Conservation (phyloP, 2,888 invertebrate species). For the Apamea crenata region DNA sequence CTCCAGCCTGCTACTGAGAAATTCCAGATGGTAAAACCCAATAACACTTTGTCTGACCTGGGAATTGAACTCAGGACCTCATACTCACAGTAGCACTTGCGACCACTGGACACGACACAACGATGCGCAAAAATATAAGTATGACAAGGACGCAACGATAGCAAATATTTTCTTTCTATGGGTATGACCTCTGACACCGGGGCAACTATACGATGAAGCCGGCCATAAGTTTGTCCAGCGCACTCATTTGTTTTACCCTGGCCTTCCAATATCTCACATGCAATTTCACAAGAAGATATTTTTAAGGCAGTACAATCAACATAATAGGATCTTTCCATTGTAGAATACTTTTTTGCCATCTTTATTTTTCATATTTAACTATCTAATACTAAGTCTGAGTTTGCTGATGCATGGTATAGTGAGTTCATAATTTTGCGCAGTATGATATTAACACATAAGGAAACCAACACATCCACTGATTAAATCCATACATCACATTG, state of each 20-base stretch:
- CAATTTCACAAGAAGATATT: neutral
- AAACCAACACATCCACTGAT: slow-evolving; percentile 47
- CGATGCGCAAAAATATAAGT: neutral
- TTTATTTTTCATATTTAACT: neutral
- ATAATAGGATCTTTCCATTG: neutral
- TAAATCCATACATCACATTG: slow-evolving; percentile 54
- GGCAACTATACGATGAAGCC: slow-evolving; percentile 9
- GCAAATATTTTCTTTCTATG: slow-evolving; percentile 25
- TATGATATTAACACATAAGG: slow-evolving; percentile 11
- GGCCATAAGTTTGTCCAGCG: slow-evolving; percentile 30
- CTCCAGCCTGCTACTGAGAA: too few relatives aligned
- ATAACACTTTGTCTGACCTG: too few relatives aligned
- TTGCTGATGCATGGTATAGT: neutral
- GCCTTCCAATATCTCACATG: slow-evolving; percentile 13
- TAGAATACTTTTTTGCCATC: neutral
- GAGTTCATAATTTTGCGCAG: slow-evolving; percentile 5
- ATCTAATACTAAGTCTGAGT: neutral
- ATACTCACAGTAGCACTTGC: neutral
- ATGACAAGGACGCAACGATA: slow-evolving; percentile 19
- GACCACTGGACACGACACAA: too few relatives aligned
- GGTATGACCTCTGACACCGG: slow-evolving; percentile 28
- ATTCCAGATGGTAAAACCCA: too few relatives aligned
- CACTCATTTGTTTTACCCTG: slow-evolving; percentile 34
- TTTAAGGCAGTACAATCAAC: neutral
- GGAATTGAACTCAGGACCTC: too few relatives aligned